Evolutionary conservation across 2,113 vertebrate species (phyloP).

Genomic region (Glaucomys volans): DNA sequence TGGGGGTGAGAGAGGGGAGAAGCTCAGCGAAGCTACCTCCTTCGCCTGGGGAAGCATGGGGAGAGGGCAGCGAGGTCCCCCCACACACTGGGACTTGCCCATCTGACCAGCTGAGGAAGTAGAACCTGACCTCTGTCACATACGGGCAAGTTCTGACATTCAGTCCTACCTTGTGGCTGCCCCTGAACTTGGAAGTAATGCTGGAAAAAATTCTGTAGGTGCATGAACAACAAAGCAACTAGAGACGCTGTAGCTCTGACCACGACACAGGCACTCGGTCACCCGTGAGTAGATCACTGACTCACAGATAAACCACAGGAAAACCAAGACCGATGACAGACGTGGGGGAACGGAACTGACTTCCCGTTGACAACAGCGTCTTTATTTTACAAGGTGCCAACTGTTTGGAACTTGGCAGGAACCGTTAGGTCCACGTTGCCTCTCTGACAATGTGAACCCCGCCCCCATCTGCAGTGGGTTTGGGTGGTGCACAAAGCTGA

Average conservation of each 20-base stretch:
- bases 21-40: background rate
- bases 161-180: background rate
- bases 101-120: background rate
- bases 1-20: no score
- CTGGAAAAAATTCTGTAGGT: background rate
- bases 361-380: background rate
- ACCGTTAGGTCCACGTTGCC: background rate
- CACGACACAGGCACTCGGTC: background rate
- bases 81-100: background rate
- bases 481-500: accelerated
- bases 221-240: background rate
- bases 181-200: background rate
- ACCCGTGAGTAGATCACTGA: background rate
- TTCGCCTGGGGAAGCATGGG: background rate
- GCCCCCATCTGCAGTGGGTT: background rate
- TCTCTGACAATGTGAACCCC: background rate
- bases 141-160: background rate
- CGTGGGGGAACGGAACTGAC: background rate
- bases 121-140: background rate
- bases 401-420: background rate
- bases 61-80: background rate
- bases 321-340: background rate
- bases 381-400: background rate
- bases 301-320: background rate
- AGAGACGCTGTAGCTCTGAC: background rate